A percentile compares a stretch with the other conserved stretches of the same genome.
Conservation (phyloP, 2,113 vertebrate genomes). For the Anolis carolinensis region DNA sequence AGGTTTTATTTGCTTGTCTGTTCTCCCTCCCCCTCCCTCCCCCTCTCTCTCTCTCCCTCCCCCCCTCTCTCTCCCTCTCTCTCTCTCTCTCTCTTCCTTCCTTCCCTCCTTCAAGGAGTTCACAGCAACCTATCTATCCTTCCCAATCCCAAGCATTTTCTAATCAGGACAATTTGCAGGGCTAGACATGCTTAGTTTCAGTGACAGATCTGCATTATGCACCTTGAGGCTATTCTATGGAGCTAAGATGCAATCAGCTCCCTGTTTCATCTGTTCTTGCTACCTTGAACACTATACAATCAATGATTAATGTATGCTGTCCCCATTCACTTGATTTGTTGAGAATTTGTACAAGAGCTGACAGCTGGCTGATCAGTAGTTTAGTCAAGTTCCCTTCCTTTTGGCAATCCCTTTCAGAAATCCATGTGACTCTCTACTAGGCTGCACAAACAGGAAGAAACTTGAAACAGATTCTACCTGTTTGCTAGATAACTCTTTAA, state of each 20-base stretch:
- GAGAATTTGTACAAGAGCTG: background rate
- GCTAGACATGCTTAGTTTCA: background rate
- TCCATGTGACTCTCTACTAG: background rate
- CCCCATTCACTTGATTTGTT: background rate
- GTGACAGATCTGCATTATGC: background rate
- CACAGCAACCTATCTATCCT: background rate
- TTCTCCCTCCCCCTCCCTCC: background rate
- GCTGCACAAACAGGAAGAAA: background rate
- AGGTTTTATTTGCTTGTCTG: background rate
- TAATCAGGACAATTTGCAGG: background rate
- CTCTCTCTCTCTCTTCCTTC: too few relatives aligned
- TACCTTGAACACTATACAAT: conserved; percentile 4
- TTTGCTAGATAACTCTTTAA: conserved; percentile 18
- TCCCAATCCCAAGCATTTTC: background rate
- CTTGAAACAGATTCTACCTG: conserved; percentile 22
- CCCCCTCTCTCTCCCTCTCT: too few relatives aligned
- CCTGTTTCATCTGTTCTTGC: background rate
- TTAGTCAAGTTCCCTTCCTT: background rate
- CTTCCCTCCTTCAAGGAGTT: conserved; percentile 5
- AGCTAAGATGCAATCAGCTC: background rate
- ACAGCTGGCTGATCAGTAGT: conserved; percentile 1
- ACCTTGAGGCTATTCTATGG: background rate
- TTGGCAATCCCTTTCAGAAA: background rate
- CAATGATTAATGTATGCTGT: background rate
- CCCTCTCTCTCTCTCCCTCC: background rate